Percentiles rank a stretch among this genome's conserved stretches.
These are phyloP conservation scores for Ardeotis arabs DNA, from an alignment of 2,113 vertebrate genomes.

Conservation along the genomic window DNA sequence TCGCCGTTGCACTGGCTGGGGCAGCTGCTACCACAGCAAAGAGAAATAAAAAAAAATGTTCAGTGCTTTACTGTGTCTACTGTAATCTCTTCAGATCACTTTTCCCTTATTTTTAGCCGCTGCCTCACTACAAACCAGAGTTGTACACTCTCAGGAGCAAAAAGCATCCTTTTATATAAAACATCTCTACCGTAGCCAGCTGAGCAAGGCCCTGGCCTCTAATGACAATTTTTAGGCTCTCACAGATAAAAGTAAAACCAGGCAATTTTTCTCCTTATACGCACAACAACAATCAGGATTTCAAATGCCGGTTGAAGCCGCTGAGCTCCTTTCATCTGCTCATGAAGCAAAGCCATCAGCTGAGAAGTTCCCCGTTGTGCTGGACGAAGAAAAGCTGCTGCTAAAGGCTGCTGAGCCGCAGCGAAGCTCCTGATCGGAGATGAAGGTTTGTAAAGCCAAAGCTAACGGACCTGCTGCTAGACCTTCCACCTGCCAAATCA, in stretches of 20 bases:
- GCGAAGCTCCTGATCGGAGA: rapidly evolving
- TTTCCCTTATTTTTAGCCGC: not conserved
- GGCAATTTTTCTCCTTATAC: not conserved
- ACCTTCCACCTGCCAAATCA: not conserved
- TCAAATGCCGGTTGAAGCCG: not conserved
- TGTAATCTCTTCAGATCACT: not conserved
- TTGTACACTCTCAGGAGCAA: not conserved
- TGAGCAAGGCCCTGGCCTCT: not conserved
- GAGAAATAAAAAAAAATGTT: not conserved
- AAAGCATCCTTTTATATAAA: not conserved
- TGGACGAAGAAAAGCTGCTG: not conserved
- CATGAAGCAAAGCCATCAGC: rapidly evolving
- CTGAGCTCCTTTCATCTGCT: not conserved
- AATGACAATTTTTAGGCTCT: not conserved
- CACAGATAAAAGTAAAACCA: not conserved
- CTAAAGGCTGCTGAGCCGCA: not conserved
- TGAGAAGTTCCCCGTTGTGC: not conserved
- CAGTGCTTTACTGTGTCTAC: not conserved
- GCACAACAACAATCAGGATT: not conserved
- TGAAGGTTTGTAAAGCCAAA: not conserved
- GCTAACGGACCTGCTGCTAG: not conserved
- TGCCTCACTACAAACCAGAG: rapidly evolving
- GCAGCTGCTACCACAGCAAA: not conserved
- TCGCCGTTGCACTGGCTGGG: rapidly evolving
- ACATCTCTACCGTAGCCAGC: rapidly evolving